Percentiles rank a stretch among this genome's conserved stretches.
Conservation (phyloP, 2,113 vertebrate genomes). For the Dolichallabes microphthalmus region DNA sequence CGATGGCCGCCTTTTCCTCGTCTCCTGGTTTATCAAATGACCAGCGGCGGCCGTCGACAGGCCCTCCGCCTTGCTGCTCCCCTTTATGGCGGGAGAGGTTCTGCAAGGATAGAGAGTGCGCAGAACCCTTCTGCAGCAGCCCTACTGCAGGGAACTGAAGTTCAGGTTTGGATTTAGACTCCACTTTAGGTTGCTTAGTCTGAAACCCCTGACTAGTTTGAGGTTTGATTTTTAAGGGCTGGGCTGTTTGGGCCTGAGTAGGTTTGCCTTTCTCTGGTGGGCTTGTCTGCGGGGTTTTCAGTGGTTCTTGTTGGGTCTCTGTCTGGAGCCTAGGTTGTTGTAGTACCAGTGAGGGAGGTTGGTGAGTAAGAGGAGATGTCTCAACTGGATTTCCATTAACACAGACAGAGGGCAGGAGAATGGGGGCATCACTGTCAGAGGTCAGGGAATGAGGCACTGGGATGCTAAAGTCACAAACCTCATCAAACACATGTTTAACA, state of each 20-base stretch:
- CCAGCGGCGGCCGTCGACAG: constrained; percentile 65
- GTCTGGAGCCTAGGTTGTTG: constrained; percentile 41
- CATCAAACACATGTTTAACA: constrained; percentile 81
- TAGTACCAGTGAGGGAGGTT: constrained; percentile 47
- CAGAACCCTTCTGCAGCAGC: constrained; percentile 66
- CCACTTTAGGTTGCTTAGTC: background rate
- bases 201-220: background rate
- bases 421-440: constrained; percentile 57
- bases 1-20: constrained; percentile 77
- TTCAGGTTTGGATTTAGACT: constrained; percentile 32
- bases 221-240: background rate
- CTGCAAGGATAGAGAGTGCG: constrained; percentile 74
- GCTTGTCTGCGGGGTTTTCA: constrained; percentile 27
- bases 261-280: constrained; percentile 24
- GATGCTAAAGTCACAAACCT: constrained; percentile 72
- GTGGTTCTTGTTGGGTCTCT: constrained; percentile 31
- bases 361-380: constrained; percentile 54
- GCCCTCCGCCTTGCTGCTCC: constrained; percentile 56
- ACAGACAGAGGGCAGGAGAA: constrained; percentile 75
- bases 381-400: constrained; percentile 89
- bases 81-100: constrained; percentile 58
- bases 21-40: constrained; percentile 74
- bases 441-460: constrained; percentile 63
- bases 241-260: constrained; percentile 26
- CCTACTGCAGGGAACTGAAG: constrained; percentile 64